These are phyloP conservation scores for Plagiodera versicolora DNA, from an alignment of 2,888 invertebrate genomes.

Conservation along the genomic window DNA sequence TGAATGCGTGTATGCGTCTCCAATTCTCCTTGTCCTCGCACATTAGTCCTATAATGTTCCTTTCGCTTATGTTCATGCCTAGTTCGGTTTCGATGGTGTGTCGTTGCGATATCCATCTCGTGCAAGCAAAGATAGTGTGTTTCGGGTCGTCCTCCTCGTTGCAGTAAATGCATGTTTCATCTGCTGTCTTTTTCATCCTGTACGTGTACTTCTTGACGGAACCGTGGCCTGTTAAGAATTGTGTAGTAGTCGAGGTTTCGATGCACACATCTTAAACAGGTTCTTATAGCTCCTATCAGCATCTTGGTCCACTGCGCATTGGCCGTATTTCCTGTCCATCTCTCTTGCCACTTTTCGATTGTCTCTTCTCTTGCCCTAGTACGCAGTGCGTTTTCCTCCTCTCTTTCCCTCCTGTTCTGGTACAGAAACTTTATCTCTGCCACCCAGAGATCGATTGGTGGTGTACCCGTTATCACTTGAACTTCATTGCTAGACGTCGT, in stretches of 20 bases:
- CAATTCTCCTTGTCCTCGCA: too few relatives aligned
- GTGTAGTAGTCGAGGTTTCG: background rate
- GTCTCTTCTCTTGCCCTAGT: background rate
- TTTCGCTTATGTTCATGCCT: too few relatives aligned
- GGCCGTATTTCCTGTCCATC: background rate
- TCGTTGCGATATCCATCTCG: too few relatives aligned
- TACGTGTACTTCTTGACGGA: background rate
- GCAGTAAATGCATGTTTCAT: background rate
- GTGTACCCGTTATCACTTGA: constrained; percentile 14
- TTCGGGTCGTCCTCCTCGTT: background rate
- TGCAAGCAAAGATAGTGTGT: background rate
- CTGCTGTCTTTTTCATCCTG: background rate
- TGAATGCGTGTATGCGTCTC: too few relatives aligned
- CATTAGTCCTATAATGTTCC: too few relatives aligned
- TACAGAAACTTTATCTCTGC: constrained; percentile 10
- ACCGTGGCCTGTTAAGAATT: background rate
- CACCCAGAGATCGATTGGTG: constrained; percentile 19
- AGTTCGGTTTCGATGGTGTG: too few relatives aligned
- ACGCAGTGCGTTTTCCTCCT: background rate
- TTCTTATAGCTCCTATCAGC: background rate
- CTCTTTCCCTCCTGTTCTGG: background rate
- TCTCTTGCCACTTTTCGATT: background rate
- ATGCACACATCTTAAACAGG: background rate
- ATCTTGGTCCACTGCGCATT: background rate
- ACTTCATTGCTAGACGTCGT: constrained; percentile 16